phyloP scores from a whole-genome alignment of 64 coral and sea anemone genomes.

The Montipora cactus region DNA sequence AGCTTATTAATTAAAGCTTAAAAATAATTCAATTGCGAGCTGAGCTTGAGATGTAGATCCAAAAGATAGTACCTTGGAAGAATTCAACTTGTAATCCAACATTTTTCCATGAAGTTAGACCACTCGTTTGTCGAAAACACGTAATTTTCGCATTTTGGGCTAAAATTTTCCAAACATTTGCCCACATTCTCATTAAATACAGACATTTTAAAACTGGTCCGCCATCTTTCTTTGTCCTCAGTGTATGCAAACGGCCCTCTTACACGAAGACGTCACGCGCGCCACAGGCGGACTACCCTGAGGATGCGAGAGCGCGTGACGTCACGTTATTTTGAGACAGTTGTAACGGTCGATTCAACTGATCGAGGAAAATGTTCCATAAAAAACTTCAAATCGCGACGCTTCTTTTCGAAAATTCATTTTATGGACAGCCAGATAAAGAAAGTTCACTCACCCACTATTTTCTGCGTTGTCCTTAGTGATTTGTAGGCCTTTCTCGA shows the following conservation, averaged over 20 bases:
- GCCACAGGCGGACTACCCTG: too few relatives aligned
- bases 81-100: neutral
- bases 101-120: neutral
- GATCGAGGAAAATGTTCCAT: too few relatives aligned
- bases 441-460: too few relatives aligned
- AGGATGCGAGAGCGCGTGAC: too few relatives aligned
- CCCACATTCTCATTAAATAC: neutral
- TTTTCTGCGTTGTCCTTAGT: too few relatives aligned
- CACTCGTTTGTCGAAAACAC: neutral
- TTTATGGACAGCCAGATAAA: too few relatives aligned
- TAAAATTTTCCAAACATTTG: neutral
- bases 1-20: neutral
- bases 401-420: too few relatives aligned
- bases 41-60: neutral
- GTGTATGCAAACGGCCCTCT: too few relatives aligned
- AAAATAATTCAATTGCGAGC: neutral
- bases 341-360: too few relatives aligned
- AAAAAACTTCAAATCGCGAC: too few relatives aligned
- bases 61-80: neutral
- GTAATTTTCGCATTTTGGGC: neutral
- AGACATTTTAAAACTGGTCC: neutral
- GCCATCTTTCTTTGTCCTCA: neutral
- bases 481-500: constrained; percentile 22
- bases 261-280: too few relatives aligned
- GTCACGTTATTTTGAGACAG: too few relatives aligned